phyloP scores from a whole-genome alignment of 1,140 invertebrate species.

The Chrysopa pallens region DNA sequence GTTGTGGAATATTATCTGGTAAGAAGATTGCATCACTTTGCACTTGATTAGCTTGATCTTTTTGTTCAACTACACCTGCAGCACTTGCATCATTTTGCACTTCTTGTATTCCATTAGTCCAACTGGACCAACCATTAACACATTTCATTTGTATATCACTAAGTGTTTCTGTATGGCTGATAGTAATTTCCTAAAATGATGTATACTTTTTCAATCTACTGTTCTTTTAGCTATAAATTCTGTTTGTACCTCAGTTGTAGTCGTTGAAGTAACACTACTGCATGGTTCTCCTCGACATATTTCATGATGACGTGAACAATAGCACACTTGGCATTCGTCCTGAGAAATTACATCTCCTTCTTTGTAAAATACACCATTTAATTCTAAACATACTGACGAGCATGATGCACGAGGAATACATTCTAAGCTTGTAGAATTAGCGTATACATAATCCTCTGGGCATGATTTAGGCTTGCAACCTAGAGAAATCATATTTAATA shows the following conservation, averaged over 20 bases:
- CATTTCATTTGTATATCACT: not conserved
- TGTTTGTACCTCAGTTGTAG: not conserved
- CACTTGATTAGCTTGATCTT: no score
- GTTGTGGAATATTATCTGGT: no score
- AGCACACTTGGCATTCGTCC: constrained; percentile 60
- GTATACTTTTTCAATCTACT: not conserved
- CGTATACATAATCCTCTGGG: constrained; percentile 44
- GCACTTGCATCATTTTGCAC: no score
- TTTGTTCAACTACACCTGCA: no score
- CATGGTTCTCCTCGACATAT: constrained; percentile 54
- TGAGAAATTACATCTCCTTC: constrained; percentile 61
- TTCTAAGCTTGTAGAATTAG: constrained; percentile 42
- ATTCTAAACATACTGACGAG: constrained; percentile 45
- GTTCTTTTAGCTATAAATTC: constrained; percentile 9
- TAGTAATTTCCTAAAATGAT: not conserved
- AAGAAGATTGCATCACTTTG: no score
- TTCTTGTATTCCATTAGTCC: constrained; percentile 58
- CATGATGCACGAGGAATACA: constrained; percentile 58
- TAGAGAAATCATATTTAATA: constrained; percentile 10
- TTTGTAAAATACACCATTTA: constrained; percentile 43
- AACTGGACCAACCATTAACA: constrained; percentile 33
- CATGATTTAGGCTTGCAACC: constrained; percentile 56
- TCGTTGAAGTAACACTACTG: constrained; percentile 9
- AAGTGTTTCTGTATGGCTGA: not conserved
- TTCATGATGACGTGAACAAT: constrained; percentile 45